Evolutionary conservation across 2,113 vertebrate genomes (phyloP), one percentile per base, ranked within the genome.

Genomic region (Hymenochirus boettgeri): DNA sequence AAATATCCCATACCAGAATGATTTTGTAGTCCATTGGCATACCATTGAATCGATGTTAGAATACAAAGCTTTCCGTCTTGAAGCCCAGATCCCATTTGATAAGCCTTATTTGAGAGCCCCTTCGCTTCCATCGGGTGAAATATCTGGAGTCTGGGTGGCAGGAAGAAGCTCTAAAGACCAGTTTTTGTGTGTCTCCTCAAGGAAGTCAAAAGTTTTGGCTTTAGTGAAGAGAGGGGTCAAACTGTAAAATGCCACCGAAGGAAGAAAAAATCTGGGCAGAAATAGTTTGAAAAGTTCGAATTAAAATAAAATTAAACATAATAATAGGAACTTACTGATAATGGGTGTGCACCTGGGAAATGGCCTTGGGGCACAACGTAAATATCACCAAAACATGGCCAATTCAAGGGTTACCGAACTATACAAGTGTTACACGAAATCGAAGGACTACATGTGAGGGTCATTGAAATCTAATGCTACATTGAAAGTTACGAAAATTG

Each of bases 81-180:
- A 58, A 71, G 74, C 25, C 70, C 75, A 39, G 59, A 25, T 53
- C 81, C 78, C 21, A 83, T 83, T 81, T 70, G 83, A 61, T 77
- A 74, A 18, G 80, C 78, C 23, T 72, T 74, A 64, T 73, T 76
- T 82, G 7, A 86, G 57, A 7, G 75, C 27, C 54, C 72, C 74
- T 64, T 75, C 73, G 33, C 55, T 65, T 1, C 1, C 27, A 37
- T 61, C 60, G 47, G 55, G 25, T 57, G 50, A 5, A 4, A 61
- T 72, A 53, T 75, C 11, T 18, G 21, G 63, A 53, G 75, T 58
- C 6, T 58, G n/a, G 7, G 33, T 57, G 18, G 63, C 62, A 0
- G 11, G 8, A 27, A 62, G 65, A 6, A 26, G 65, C 71, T 80
- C 69, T 56, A 12, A 71, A 50, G 55, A 61, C 62, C 76, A 74